Evolutionary conservation across 2,113 vertebrate genomes (phyloP).

Genomic region (Heliornis fulica): DNA sequence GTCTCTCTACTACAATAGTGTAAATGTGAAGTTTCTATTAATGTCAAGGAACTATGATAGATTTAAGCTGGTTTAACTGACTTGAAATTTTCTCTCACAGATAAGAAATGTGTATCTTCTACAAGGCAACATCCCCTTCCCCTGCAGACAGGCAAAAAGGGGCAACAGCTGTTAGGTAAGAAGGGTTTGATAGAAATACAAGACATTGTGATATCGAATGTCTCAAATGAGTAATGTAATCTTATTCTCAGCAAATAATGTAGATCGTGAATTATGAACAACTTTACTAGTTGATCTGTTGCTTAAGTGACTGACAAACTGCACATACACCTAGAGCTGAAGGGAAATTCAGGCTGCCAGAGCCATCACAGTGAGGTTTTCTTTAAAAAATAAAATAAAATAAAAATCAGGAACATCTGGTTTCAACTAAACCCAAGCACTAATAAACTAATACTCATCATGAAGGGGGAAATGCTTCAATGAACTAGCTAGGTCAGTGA

Average conservation of each 20-base stretch:
- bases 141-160: background rate
- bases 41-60: background rate
- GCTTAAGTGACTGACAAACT: background rate
- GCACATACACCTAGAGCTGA: background rate
- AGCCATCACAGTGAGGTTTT: background rate
- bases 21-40: background rate
- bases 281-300: background rate
- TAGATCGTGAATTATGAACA: background rate
- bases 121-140: background rate
- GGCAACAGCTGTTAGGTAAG: background rate
- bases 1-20: background rate
- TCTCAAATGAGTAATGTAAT: background rate
- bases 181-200: background rate
- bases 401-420: constrained; percentile 28
- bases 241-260: background rate
- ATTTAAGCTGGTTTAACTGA: background rate
- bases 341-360: background rate
- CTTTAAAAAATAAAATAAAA: too few relatives aligned
- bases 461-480: constrained; percentile 4
- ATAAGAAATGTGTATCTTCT: background rate
- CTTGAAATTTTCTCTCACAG: background rate
- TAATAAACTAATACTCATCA: constrained; percentile 37
- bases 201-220: background rate
- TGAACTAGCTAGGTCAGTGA: constrained; percentile 28
- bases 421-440: constrained; percentile 3